A percentile compares a stretch with the other conserved stretches of the same genome.
Evolutionary conservation across 2,797 vertebrate genomes (phyloP).

Genomic region (Vireo griseus): DNA sequence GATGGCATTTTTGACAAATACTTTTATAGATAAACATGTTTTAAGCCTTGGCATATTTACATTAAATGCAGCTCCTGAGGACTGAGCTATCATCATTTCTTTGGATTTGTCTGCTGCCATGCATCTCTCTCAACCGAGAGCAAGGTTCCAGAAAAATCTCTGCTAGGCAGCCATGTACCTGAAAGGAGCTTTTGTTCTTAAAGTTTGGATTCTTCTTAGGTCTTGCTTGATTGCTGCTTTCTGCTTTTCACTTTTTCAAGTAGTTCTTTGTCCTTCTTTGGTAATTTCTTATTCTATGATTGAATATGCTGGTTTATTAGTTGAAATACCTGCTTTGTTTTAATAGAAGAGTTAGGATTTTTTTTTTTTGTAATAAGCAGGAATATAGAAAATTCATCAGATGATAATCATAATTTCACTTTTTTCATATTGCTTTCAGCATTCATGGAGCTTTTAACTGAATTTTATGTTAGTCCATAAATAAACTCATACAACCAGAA

Average conservation of each 20-base stretch:
- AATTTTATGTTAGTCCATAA: neutral
- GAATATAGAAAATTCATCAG: neutral
- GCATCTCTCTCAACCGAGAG: neutral
- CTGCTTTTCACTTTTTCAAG: neutral
- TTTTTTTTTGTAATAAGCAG: neutral
- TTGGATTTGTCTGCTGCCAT: neutral
- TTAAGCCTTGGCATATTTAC: neutral
- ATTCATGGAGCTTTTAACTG: neutral
- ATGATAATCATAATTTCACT: neutral
- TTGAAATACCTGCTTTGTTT: neutral
- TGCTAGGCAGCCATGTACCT: neutral
- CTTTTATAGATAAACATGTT: neutral
- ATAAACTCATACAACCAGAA: neutral
- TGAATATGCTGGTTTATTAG: neutral
- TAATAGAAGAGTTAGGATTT: neutral
- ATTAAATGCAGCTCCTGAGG: neutral
- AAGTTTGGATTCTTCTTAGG: neutral
- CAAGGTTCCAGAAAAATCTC: neutral
- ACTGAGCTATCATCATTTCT: neutral
- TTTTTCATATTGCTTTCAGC: neutral
- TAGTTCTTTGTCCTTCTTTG: neutral
- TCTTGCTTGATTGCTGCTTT: neutral
- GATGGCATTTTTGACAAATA: neutral
- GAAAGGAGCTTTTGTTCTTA: neutral
- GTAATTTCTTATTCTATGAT: neutral